Percentiles rank a stretch among this genome's conserved stretches.
Conservation (phyloP, 1,140 invertebrate genomes). For the Lutraria rhynchaena region DNA sequence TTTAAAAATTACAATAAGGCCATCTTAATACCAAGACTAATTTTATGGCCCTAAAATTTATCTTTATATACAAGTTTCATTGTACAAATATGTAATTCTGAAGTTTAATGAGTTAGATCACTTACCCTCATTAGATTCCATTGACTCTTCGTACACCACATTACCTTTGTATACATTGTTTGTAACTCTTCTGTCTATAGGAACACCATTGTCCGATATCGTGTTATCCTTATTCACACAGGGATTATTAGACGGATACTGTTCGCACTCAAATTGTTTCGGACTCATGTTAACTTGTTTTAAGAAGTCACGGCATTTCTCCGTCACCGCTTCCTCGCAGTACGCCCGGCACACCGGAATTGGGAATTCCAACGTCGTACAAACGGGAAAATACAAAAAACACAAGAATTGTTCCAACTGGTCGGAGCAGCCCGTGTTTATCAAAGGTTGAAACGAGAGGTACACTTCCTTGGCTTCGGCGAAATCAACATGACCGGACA, state of each 20-base stretch:
- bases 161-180: no score
- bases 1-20: no score
- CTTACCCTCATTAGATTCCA: no score
- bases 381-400: slow-evolving; percentile 32
- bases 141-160: no score
- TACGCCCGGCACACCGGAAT: slow-evolving; percentile 6
- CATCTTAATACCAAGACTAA: no score
- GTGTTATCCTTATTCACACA: slow-evolving; percentile 17
- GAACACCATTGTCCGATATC: slow-evolving; percentile 20
- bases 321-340: slow-evolving; percentile 5
- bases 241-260: not conserved
- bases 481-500: slow-evolving; percentile 12
- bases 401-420: slow-evolving; percentile 28
- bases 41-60: no score
- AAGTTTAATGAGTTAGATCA: no score
- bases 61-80: no score
- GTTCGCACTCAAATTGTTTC: slow-evolving; percentile 5
- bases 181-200: no score
- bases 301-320: slow-evolving; percentile 14
- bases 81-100: no score
- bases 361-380: not conserved
- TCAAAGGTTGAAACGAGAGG: slow-evolving; percentile 2
- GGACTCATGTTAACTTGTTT: slow-evolving; percentile 4
- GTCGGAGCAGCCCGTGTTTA: slow-evolving; percentile 3
- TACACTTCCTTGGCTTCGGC: not conserved